Conservation (phyloP, 2,797 vertebrate genomes). For the Nannoperca obscura region DNA sequence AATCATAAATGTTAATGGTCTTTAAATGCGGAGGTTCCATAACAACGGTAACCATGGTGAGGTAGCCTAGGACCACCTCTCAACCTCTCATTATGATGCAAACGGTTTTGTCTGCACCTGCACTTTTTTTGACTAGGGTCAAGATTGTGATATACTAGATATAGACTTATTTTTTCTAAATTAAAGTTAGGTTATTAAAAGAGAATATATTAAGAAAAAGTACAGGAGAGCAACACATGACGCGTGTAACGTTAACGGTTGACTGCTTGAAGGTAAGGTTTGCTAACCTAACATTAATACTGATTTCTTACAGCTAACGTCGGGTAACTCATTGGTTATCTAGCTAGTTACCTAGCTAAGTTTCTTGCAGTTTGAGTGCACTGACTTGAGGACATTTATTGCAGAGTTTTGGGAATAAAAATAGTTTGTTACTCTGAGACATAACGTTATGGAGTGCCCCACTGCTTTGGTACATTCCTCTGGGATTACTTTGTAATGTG, state of each 20-base stretch:
- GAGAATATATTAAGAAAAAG: no score
- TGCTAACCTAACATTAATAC: not conserved
- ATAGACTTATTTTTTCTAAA: no score
- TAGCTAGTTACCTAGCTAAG: not conserved
- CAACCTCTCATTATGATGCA: not conserved
- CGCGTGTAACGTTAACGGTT: not conserved
- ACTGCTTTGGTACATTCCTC: constrained; percentile 8
- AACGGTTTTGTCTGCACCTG: constrained; percentile 8
- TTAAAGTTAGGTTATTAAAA: not conserved
- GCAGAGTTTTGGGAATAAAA: not conserved
- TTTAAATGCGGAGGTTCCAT: not conserved
- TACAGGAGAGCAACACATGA: not conserved
- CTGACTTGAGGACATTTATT: not conserved
- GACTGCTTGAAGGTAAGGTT: not conserved
- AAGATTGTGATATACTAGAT: no score
- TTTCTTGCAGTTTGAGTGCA: not conserved
- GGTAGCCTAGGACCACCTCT: no score
- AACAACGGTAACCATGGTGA: not conserved
- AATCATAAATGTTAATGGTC: not conserved
- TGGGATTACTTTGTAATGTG: constrained; percentile 18
- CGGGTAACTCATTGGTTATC: not conserved
- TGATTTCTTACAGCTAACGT: no score
- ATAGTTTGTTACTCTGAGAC: not conserved
- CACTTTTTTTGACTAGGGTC: accelerated
- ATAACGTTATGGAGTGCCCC: not conserved